Base-by-base conservation (phyloP, 2,888 invertebrate species). In the Parnassius orleans region DNA sequence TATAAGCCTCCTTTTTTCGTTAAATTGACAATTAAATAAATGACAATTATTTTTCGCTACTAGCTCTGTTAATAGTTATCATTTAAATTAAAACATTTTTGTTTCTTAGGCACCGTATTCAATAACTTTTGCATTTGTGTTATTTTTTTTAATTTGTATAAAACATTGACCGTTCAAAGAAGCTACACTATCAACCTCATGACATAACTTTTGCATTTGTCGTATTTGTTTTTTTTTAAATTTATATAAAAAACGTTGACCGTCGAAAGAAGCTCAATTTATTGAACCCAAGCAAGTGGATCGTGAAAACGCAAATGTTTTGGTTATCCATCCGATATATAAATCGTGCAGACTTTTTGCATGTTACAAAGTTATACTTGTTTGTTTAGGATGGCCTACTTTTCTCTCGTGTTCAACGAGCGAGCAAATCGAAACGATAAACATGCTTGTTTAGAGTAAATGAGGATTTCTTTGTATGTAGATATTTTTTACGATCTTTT, bases 21-120 rank as follows among this genome's bases (percentile, higher is more conserved):
- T 67, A 69, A 71, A 72, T 72, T 72, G 69, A 64, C 71, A 69
- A 71, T 71, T 63, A 61, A 24, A 15, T 15, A 15, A 15, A 15
- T 1, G 15, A 15, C 15, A 15, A 15, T 15, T 15, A 1, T 15
- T 15, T 15, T 1, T 1, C 15, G 15, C 15, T 15, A 15, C 15
- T 2, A 15, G 3, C 24, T 24, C 24, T 3, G 24, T 24, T 24
- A 24, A 3, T 24, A 24, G 3, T 24, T 24, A 24, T 3, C 24
- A 24, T 24, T 24, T 24, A 24, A 24, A 24, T 24, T 24, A 24
- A 24, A 24, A 24, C 5, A 24, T 24, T 24, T 24, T 24, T 24
- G 24, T 24, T 24, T 24, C 15, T 24, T 24, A 24, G 24, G 3
- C 5, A 24, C 24, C 15, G 1, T 2, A 7, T 5, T 3, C 24